phyloP scores from a whole-genome alignment of 2,888 invertebrate genomes.

The Myathropa florea region DNA sequence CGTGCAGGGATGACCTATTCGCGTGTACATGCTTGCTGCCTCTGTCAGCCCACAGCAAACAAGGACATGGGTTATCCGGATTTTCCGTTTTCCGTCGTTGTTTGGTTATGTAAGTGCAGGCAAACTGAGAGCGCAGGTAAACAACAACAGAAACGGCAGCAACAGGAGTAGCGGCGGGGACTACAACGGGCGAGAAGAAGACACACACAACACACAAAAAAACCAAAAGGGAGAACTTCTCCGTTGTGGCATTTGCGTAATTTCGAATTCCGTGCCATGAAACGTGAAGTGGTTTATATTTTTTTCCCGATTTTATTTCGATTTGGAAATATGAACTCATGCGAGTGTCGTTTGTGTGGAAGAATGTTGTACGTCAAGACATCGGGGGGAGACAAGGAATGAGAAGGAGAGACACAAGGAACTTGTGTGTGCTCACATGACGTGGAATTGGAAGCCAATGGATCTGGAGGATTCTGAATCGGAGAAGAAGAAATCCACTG shows the following conservation, averaged over 20 bases:
- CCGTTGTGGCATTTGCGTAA: constrained; percentile 19
- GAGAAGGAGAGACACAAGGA: too few species aligned
- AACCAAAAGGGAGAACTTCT: neutral
- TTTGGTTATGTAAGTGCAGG: constrained; percentile 18
- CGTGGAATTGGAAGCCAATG: too few species aligned
- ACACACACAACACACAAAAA: neutral
- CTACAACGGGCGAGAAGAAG: neutral
- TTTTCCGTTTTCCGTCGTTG: constrained; percentile 7
- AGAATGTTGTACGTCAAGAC: neutral
- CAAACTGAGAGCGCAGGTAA: neutral
- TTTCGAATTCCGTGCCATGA: constrained; percentile 5
- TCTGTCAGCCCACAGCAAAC: neutral
- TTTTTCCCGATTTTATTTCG: constrained; percentile 5
- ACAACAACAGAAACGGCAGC: neutral
- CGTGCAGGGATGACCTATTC: constrained; percentile 35
- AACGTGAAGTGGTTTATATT: constrained; percentile 18
- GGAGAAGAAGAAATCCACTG: neutral
- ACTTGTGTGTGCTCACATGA: too few species aligned
- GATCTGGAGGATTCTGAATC: neutral
- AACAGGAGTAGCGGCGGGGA: neutral
- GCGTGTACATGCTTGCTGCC: neutral
- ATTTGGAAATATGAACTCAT: neutral
- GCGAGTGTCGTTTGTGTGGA: neutral
- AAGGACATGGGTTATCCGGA: constrained; percentile 14
- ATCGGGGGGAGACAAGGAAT: too few species aligned